Evolutionary conservation across 2,797 vertebrate species (phyloP).

Genomic region (Botia kubotai): DNA sequence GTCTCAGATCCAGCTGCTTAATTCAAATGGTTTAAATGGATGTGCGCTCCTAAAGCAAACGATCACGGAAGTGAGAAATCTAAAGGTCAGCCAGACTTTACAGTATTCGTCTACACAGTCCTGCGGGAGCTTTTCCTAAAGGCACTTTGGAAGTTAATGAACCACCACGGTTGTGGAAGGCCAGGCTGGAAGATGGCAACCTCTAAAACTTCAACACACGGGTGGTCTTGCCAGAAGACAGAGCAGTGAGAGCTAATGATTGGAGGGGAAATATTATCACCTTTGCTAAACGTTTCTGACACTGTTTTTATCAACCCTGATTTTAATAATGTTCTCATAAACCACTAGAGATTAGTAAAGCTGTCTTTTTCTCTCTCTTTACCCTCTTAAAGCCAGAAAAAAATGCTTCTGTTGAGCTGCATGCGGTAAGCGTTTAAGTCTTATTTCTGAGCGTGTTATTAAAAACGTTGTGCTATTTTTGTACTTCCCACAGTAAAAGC

Average conservation of each 20-base stretch:
- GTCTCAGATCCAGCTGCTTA: conserved; percentile 56
- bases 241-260: conserved; percentile 9
- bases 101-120: conserved; percentile 41
- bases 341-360: conserved; percentile 3
- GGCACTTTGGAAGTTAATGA: conserved; percentile 37
- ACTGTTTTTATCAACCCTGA: neutral
- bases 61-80: conserved; percentile 32
- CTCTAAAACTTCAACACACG: conserved; percentile 7
- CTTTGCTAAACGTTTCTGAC: conserved; percentile 1
- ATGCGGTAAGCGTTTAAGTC: neutral
- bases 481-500: neutral
- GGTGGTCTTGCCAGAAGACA: conserved; percentile 18
- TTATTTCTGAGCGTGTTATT: conserved; percentile 6
- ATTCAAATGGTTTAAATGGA: conserved; percentile 49
- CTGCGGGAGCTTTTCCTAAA: conserved; percentile 32
- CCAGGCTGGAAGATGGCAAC: conserved; percentile 7
- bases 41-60: conserved; percentile 32
- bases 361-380: neutral
- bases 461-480: conserved; percentile 35
- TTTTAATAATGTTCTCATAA: neutral
- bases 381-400: neutral
- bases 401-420: neutral
- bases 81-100: conserved; percentile 47
- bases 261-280: conserved; percentile 20
- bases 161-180: neutral